Conservation (phyloP, 2,888 invertebrate genomes). For the Cosmorhoe ocellata region DNA sequence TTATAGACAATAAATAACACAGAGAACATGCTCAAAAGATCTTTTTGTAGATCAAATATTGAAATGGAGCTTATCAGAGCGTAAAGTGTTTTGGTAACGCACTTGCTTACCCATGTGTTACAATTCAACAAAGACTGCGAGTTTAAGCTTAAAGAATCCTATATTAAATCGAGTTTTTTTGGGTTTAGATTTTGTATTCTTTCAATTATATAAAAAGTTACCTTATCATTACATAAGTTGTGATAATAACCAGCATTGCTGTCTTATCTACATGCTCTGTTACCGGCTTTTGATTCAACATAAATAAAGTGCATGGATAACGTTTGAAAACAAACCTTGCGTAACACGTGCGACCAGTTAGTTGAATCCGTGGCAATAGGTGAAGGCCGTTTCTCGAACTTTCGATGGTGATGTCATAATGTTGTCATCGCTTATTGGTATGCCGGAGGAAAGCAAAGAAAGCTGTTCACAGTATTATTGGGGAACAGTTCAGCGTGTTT, state of each 20-base stretch:
- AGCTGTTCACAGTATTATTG: conserved; percentile 11
- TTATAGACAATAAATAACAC: neutral
- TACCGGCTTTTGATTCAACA: conserved; percentile 3
- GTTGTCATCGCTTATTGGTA: conserved; percentile 27
- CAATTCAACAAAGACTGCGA: neutral
- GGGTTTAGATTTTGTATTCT: neutral
- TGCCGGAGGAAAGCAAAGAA: conserved; percentile 26
- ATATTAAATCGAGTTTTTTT: neutral
- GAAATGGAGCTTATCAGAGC: conserved; percentile 42
- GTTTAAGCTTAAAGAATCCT: neutral
- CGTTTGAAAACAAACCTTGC: conserved; percentile 58
- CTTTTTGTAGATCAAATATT: neutral
- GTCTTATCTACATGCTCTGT: too few relatives aligned
- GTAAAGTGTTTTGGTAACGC: conserved; percentile 38
- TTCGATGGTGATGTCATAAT: conserved; percentile 42
- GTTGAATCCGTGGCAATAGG: conserved; percentile 58
- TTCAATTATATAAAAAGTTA: neutral
- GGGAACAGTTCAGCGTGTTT: neutral
- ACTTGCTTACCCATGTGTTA: conserved; percentile 10
- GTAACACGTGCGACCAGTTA: conserved; percentile 47
- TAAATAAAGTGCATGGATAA: conserved; percentile 15
- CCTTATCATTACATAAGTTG: too few relatives aligned
- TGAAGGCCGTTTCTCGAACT: conserved; percentile 69
- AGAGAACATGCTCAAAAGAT: neutral
- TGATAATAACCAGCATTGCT: too few relatives aligned